Evolutionary conservation across 2,888 invertebrate species (phyloP).

Genomic region (Mythimna loreyi): DNA sequence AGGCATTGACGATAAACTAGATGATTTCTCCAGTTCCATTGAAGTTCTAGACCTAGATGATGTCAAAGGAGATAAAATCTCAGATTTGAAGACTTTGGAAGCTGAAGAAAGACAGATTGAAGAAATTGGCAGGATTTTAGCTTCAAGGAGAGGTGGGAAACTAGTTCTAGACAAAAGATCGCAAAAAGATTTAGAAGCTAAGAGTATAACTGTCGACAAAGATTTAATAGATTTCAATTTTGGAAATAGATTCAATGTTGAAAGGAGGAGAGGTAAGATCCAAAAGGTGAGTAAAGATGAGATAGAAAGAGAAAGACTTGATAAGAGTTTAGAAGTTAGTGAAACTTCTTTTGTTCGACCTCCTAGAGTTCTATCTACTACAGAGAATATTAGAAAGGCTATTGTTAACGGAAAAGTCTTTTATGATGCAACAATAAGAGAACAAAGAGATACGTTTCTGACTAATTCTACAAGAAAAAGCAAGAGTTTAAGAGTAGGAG

Average conservation of each 20-base stretch:
- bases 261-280: constrained; percentile 81
- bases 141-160: constrained; percentile 82
- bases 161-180: constrained; percentile 84
- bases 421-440: constrained; percentile 86
- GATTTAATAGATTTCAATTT: constrained; percentile 83
- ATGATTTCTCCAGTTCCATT: constrained; percentile 83
- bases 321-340: constrained; percentile 86
- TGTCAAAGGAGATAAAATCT: constrained; percentile 78
- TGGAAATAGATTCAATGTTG: constrained; percentile 81
- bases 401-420: constrained; percentile 87
- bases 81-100: constrained; percentile 83
- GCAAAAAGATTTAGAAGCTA: constrained; percentile 82
- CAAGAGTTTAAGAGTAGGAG: constrained; percentile 64
- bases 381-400: constrained; percentile 85
- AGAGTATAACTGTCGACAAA: constrained; percentile 82
- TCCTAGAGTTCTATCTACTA: constrained; percentile 83
- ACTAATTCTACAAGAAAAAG: constrained; percentile 75
- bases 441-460: constrained; percentile 77
- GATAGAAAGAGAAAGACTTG: constrained; percentile 80
- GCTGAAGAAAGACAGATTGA: constrained; percentile 89
- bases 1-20: constrained; percentile 86
- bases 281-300: constrained; percentile 86
- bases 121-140: constrained; percentile 86
- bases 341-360: constrained; percentile 86
- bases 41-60: constrained; percentile 88